Conservation (phyloP, 2,888 invertebrate species). For the Trilocha varians region DNA sequence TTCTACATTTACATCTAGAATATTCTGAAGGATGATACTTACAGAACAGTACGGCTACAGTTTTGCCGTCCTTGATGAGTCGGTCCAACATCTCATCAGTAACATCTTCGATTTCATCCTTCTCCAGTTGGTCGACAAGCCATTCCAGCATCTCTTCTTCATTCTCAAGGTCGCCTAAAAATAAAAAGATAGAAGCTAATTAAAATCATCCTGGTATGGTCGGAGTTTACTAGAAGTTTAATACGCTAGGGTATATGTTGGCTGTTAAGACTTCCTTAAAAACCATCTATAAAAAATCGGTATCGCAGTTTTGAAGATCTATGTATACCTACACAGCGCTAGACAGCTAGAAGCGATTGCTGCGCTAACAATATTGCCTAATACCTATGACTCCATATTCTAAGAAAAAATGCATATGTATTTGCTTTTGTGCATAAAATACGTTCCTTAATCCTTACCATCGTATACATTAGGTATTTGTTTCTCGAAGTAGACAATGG, state of each 20-base stretch:
- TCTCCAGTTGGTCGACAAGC: conserved; percentile 89
- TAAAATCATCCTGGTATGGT: background rate
- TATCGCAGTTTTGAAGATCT: too few relatives aligned
- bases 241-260: too few relatives aligned
- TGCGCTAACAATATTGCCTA: too few relatives aligned
- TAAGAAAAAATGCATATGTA: too few relatives aligned
- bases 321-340: too few relatives aligned
- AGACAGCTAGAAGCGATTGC: too few relatives aligned
- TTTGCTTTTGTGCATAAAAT: background rate
- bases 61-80: conserved; percentile 90
- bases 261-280: too few relatives aligned
- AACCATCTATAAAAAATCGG: too few relatives aligned
- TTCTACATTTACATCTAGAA: too few relatives aligned
- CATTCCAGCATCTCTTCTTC: conserved; percentile 92
- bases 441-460: conserved; percentile 76
- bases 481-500: conserved; percentile 94
- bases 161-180: conserved; percentile 83
- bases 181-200: conserved; percentile 8
- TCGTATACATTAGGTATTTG: conserved; percentile 94
- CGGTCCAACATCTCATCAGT: conserved; percentile 95
- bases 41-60: conserved; percentile 93
- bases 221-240: too few relatives aligned
- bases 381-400: too few relatives aligned
- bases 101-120: conserved; percentile 95
- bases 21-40: conserved; percentile 56